A percentile compares a stretch with the other conserved stretches of the same genome.
Conservation (phyloP, 2,888 invertebrate genomes). For the Spisula subtruncata region DNA sequence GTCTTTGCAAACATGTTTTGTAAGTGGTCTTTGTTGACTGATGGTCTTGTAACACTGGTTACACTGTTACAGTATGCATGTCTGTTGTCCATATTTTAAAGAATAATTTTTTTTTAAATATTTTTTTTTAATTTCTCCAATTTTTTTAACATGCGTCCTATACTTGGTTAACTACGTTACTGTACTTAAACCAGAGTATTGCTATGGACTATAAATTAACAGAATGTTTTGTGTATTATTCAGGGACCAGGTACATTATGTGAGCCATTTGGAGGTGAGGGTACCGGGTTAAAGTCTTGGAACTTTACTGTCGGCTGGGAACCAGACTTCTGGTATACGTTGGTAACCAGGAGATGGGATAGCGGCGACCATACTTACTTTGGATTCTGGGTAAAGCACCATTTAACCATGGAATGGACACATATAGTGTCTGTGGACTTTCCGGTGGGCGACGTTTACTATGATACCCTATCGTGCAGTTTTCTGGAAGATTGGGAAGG, state of each 20-base stretch:
- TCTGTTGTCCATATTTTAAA: no score
- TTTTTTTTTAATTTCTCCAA: no score
- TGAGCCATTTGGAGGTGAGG: slow-evolving; percentile 76
- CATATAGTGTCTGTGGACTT: slow-evolving; percentile 76
- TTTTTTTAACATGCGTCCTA: no score
- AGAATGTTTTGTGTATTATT: neutral
- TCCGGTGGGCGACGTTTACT: slow-evolving; percentile 71
- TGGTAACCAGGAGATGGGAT: slow-evolving; percentile 76
- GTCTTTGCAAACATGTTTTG: no score
- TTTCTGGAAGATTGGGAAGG: slow-evolving; percentile 79
- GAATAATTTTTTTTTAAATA: neutral
- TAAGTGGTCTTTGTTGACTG: no score
- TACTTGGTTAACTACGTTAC: no score
- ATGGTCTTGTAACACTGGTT: no score
- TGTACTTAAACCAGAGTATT: no score
- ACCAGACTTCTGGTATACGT: slow-evolving; percentile 76
- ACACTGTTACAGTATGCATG: no score
- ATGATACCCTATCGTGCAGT: slow-evolving; percentile 68
- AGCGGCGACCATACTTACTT: slow-evolving; percentile 68
- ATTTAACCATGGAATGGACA: slow-evolving; percentile 69
- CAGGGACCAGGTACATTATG: slow-evolving; percentile 73
- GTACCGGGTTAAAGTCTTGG: slow-evolving; percentile 77
- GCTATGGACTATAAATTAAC: no score
- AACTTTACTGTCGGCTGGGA: slow-evolving; percentile 78
- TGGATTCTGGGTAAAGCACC: slow-evolving; percentile 77